Conservation (phyloP, 2,888 invertebrate species). For the Julus scandinavius region DNA sequence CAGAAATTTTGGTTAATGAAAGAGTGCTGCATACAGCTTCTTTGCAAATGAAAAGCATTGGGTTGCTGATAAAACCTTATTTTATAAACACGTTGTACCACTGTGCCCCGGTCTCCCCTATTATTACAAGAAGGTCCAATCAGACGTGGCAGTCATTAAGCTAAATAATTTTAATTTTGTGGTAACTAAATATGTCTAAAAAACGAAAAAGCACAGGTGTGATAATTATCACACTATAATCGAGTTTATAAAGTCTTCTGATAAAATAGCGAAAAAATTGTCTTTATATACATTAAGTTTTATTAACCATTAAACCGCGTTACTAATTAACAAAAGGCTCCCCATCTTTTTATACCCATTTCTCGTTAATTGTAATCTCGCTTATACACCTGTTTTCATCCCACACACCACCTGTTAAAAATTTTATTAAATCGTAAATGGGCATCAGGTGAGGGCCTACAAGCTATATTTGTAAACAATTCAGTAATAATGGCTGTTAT, state of each 20-base stretch:
- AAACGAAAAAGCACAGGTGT: not conserved
- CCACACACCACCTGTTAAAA: conserved; percentile 5
- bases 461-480: conserved; percentile 34
- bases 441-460: not conserved
- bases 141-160: not conserved
- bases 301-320: not conserved
- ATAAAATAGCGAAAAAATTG: not conserved
- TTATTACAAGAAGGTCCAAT: no score
- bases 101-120: no score
- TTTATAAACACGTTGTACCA: no score
- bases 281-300: not conserved
- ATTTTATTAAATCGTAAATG: conserved; percentile 42
- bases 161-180: not conserved
- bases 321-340: conserved; percentile 35
- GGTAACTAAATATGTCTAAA: not conserved
- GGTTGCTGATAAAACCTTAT: no score
- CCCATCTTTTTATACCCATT: not conserved
- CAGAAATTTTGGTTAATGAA: no score
- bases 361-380: not conserved
- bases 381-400: conserved; percentile 3
- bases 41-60: no score
- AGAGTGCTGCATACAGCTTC: no score
- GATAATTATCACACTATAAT: not conserved
- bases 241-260: not conserved
- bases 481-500: not conserved